Evolutionary conservation across 2,888 invertebrate genomes (phyloP), one percentile per base, ranked within the genome.

Genomic region (Coelopa pilipes): DNA sequence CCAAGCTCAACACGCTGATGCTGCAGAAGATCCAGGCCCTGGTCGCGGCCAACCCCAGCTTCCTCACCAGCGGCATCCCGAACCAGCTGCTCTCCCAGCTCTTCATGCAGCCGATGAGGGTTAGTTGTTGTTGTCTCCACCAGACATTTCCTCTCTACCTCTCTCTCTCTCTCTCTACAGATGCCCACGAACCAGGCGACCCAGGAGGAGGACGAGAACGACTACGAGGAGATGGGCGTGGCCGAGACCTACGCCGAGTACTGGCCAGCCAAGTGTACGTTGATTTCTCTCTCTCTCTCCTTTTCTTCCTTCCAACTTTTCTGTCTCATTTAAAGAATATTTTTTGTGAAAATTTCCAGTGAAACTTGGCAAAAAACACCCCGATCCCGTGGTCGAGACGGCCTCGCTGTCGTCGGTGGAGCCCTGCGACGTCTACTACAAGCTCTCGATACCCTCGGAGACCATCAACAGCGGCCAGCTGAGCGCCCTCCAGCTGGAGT

Each of bases 221-320:
- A 98, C 77, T 97, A 97, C 79, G 98, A 98, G 84, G 97, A 98
- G 83, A 93, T 99, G 91, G 98, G 98, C 15, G 97, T 98, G 19
- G 98, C 98, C 0, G 99, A 99, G 88, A 99, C 99, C 0, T 99
- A 99, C 85, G 94, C 97, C 9, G 98, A 99, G 84, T 99, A 99
- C 86, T 97, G 96, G 95, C 99, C 99, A 1, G 91, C 95, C 0
- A 99, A 99, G 90, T 89, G 95, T 95, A 89, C 89, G 90, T 86
- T 45, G 9, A 34, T 34, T 34, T 7, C 34, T 34, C 7, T 7
- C 9, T 10, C 15, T n/a, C 15, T 60, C 7, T 3, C 17, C 46
- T 13, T 7, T 17, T 19, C 10, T 12, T 24, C 15, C 34, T 19
- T 1, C 21, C 1, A 53, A 50, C 34, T 19, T 63, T 66, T 1